Conservation (phyloP, 2,888 invertebrate species). For the Aspidiotus rigidus region DNA sequence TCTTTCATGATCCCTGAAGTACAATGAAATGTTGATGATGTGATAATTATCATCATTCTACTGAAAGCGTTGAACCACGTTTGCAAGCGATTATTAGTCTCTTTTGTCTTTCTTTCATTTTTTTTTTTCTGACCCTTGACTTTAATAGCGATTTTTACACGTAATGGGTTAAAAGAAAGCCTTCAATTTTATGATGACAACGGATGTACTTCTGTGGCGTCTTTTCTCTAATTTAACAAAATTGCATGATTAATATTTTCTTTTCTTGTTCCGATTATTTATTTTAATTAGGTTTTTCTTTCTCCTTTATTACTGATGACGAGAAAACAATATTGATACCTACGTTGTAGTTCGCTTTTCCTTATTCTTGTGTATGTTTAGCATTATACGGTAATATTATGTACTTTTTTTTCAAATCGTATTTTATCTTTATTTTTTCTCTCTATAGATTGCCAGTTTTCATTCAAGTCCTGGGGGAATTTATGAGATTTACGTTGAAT, state of each 20-base stretch:
- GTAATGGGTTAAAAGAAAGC: background rate
- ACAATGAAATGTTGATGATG: too few species aligned
- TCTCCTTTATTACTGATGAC: background rate
- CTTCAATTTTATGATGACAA: too few species aligned
- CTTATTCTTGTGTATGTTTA: slow-evolving; percentile 13
- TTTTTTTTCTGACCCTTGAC: slow-evolving; percentile 1
- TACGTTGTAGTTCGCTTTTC: slow-evolving; percentile 26
- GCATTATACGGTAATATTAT: background rate
- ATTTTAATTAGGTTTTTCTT: slow-evolving; percentile 16
- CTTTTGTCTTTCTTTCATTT: background rate
- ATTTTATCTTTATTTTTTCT: background rate
- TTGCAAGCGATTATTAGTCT: too few species aligned
- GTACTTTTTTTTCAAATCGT: background rate
- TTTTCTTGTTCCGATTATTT: slow-evolving; percentile 11
- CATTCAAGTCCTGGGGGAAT: too few species aligned
- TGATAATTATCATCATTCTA: too few species aligned
- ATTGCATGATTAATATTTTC: slow-evolving; percentile 13
- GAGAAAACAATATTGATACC: slow-evolving; percentile 19
- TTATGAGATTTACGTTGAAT: too few species aligned
- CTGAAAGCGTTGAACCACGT: too few species aligned
- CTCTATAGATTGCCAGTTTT: too few species aligned
- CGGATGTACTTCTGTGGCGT: too few species aligned
- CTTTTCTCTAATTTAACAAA: background rate
- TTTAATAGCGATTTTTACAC: background rate
- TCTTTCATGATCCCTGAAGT: background rate